phyloP scores from a whole-genome alignment of 1,140 invertebrate species.

The Phymastichus coffea region DNA sequence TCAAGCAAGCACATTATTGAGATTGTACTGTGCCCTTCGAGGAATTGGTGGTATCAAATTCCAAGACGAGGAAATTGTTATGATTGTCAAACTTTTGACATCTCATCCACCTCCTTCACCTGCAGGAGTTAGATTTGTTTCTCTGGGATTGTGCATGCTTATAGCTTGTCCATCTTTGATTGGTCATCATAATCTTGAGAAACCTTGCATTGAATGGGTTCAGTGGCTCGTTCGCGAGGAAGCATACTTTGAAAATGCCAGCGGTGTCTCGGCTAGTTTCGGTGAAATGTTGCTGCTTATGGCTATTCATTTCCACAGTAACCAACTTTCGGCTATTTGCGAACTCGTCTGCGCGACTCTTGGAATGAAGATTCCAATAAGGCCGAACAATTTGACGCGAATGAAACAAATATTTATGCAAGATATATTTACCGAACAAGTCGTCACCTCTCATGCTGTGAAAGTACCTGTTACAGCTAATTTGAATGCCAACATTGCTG shows the following conservation, averaged over 20 bases:
- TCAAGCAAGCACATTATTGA: slow-evolving; percentile 75
- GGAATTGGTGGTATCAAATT: slow-evolving; percentile 92
- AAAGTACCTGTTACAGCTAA: slow-evolving; percentile 91
- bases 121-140: slow-evolving; percentile 90
- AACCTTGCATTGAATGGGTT: slow-evolving; percentile 90
- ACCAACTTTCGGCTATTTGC: slow-evolving; percentile 87
- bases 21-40: slow-evolving; percentile 88
- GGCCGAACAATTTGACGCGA: slow-evolving; percentile 85
- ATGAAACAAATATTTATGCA: slow-evolving; percentile 96
- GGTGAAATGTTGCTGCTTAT: slow-evolving; percentile 96
- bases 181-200: slow-evolving; percentile 76
- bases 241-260: slow-evolving; percentile 78
- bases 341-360: slow-evolving; percentile 92
- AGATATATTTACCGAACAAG: slow-evolving; percentile 97
- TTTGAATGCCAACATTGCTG: slow-evolving; percentile 84
- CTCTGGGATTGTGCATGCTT: slow-evolving; percentile 90
- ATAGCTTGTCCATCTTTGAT: slow-evolving; percentile 91
- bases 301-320: slow-evolving; percentile 96
- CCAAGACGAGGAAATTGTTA: slow-evolving; percentile 87
- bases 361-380: slow-evolving; percentile 91
- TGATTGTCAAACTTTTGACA: slow-evolving; percentile 82
- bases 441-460: slow-evolving; percentile 92
- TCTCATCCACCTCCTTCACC: slow-evolving; percentile 86
- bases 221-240: slow-evolving; percentile 91
- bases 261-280: slow-evolving; percentile 80